Conservation (phyloP, 1,140 invertebrate genomes). For the Galleria mellonella region DNA sequence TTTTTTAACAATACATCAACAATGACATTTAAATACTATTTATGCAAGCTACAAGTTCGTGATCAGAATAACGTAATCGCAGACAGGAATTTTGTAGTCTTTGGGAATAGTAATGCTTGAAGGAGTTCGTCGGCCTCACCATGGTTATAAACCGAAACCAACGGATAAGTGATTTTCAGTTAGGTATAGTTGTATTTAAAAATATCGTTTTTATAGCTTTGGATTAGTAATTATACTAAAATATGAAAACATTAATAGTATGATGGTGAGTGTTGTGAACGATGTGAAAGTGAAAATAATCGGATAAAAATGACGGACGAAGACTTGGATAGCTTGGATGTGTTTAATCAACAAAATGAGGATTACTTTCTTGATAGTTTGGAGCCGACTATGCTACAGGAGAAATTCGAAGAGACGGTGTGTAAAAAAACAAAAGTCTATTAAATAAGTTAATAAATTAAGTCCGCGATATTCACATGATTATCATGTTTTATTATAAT, state of each 20-base stretch:
- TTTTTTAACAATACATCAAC: conserved; percentile 9
- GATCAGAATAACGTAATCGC: conserved; percentile 49
- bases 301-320: conserved; percentile 47
- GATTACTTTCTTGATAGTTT: conserved; percentile 59
- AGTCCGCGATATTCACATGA: too few species aligned
- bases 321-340: conserved; percentile 55
- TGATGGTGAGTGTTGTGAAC: conserved; percentile 16
- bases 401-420: conserved; percentile 41
- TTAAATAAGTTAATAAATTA: too few species aligned
- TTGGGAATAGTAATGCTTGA: conserved; percentile 55
- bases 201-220: too few species aligned
- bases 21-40: conserved; percentile 49
- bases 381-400: conserved; percentile 43
- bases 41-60: conserved; percentile 43
- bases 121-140: conserved; percentile 56
- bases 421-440: not conserved
- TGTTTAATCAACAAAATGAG: conserved; percentile 32
- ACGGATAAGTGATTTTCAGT: too few species aligned
- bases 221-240: too few species aligned
- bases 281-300: conserved; percentile 48
- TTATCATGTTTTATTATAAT: too few species aligned
- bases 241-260: conserved; percentile 14
- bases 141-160: conserved; percentile 29
- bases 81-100: conserved; percentile 45
- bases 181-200: too few species aligned